Base-by-base conservation (phyloP, 2,113 vertebrate genomes). In the Barnardius zonarius region DNA sequence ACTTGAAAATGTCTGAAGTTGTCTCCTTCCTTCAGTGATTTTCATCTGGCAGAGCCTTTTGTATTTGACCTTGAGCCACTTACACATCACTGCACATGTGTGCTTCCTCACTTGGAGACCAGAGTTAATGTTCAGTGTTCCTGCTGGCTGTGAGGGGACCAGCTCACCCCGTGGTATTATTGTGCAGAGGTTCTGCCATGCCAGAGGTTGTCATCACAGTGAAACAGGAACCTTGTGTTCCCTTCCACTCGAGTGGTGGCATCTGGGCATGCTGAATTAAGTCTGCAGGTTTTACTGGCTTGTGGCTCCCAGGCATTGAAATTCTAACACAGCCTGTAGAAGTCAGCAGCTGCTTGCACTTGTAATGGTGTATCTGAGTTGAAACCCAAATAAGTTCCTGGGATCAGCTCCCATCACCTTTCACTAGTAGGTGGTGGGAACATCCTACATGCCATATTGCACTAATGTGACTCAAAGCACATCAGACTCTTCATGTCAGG, bases 31-130 rank as follows among this genome's bases (percentile, higher is more conserved):
- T 79, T 14, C 3, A 41, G 70, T 13, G 43, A 6, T 33, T 83
- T 46, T 43, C 27, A 13, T 48, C 25, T 33, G 39, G 48, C 48
- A 87, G 62, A 93, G 51, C 27, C 19, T 76, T 84, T 63, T 67
- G 52, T 25, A 3, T 83, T 43, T 81, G 46, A 7, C 12, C 23
- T 51, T 44, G 66, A 46, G 2, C 0, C 25, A 3, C 46, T 75
- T 43, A 1, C 3, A 5, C 15, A 3, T 63, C 10, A 0, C 46
- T 39, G 0, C 35, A 3, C 2, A 3, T 13, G 20, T 54, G 31
- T 6, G 44, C 12, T 39, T 20, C 39, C 49, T 75, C 55, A 1
- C 6, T 24, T 41, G 75, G 57, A 70, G 51, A 33, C 11, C 11
- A 7, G 19, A 8, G 24, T 5, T 51, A 27, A 28, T 17, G 62